Base-by-base conservation (phyloP, 2,888 invertebrate species). In the Nemoura dubitans region DNA sequence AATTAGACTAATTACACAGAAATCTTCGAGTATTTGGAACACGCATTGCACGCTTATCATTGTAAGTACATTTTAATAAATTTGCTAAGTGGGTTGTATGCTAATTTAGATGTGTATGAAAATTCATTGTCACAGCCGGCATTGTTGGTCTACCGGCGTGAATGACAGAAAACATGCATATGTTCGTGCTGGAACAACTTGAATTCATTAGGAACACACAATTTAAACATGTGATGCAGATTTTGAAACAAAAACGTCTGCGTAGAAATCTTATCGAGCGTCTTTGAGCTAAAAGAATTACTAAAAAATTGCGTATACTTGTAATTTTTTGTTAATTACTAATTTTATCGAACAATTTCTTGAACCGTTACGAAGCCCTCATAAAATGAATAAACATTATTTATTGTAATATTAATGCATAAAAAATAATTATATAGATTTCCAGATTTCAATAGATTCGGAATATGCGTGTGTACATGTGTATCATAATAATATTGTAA, bases 261-360 rank as follows among this genome's bases (percentile, higher is more conserved):
- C 21, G 59, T 21, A 30, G 30, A 81, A 81, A 81, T 81, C 81
- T 78, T 27, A 26, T 78, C 28, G 78, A 26, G 16, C 28, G 26
- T 16, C 3, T 81, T 2, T 81, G 21, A 28, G 27, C 80, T 16
- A 26, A 21, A 25, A 76, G 76, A 76, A 80, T 80, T 25, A 26
- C 28, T 3, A 28, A 16, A 28, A 29, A 27, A 29, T 30, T 5
- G 10, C 14, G 21, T 81, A 76, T 84, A 84, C 27, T 28, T 84
- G 84, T 84, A 84, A 84, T 84, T 84, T 84, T 59, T 26, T 59
- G 59, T 84, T 84, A 76, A 84, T 84, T 59, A 84, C 29, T 76
- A 84, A 76, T 59, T 59, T 84, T 84, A 84, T 84, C 84, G 59
- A 76, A 25, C 84, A 84, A 59, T 84, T 84, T 76, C 29, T 84